phyloP scores from a whole-genome alignment of 2,888 invertebrate species.

The Drosophila picticornis region DNA sequence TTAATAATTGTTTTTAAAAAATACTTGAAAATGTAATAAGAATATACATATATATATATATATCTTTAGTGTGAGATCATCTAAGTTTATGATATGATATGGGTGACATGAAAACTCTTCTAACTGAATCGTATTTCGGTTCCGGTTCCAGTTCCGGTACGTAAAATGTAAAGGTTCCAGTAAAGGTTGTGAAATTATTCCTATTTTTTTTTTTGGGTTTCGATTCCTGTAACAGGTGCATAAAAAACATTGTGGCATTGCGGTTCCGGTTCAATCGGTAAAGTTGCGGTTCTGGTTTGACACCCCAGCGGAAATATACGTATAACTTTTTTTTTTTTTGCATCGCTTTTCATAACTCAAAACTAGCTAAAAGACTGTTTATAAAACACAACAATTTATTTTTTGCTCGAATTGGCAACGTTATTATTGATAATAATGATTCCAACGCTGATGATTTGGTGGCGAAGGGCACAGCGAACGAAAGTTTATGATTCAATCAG shows the following conservation, averaged over 20 bases:
- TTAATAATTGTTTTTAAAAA: not conserved
- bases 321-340: not conserved
- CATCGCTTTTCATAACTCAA: not conserved
- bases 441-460: not conserved
- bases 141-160: not conserved
- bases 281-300: not conserved
- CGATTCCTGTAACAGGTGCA: not conserved
- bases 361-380: not conserved
- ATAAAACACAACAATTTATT: constrained; percentile 5
- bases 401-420: constrained; percentile 13
- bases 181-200: not conserved
- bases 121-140: not conserved
- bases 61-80: not conserved
- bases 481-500: constrained; percentile 56
- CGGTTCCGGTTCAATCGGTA: not conserved
- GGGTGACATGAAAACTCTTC: not conserved
- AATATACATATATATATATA: not conserved
- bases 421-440: constrained; percentile 11
- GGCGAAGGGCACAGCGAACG: not conserved
- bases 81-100: not conserved
- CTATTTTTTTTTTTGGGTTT: not conserved
- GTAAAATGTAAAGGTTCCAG: not conserved
- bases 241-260: not conserved
- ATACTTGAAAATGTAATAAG: not conserved
- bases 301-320: not conserved